Evolutionary conservation across 2,113 vertebrate genomes (phyloP).

Genomic region (Oxygymnocypris stewartii): DNA sequence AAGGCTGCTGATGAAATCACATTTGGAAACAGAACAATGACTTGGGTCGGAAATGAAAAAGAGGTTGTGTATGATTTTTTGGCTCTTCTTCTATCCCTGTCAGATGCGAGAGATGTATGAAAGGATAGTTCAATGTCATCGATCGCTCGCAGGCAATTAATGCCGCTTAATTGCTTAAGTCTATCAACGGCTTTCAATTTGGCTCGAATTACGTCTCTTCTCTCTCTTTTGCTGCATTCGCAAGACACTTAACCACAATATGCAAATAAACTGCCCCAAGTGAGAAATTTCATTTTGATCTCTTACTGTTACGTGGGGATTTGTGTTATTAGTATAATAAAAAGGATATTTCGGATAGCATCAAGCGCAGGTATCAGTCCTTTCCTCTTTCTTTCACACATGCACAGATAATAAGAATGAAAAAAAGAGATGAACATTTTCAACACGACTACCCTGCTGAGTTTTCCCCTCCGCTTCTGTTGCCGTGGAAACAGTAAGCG

Average conservation of each 20-base stretch:
- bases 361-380: not conserved
- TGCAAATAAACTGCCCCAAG: conserved; percentile 2
- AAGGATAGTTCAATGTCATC: conserved; percentile 50
- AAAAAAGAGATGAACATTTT: conserved; percentile 48
- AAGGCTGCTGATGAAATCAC: not conserved
- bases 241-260: conserved; percentile 12
- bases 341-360: conserved; percentile 15
- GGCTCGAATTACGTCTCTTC: not conserved
- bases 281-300: not conserved
- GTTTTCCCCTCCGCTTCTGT: conserved; percentile 52
- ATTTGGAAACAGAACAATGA: conserved; percentile 6
- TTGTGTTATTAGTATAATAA: conserved; percentile 21
- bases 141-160: conserved; percentile 49
- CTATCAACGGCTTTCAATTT: conserved; percentile 29
- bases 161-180: conserved; percentile 49
- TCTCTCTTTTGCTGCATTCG: conserved; percentile 29
- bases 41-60: not conserved
- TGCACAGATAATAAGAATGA: conserved; percentile 26
- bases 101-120: conserved; percentile 27
- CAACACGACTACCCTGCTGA: conserved; percentile 49
- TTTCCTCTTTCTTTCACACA: not conserved
- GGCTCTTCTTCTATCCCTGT: not conserved
- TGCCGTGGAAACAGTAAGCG: conserved; percentile 62
- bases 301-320: not conserved
- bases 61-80: conserved; percentile 5